Percentiles rank a stretch among this genome's conserved stretches.
Conservation (phyloP, 2,888 invertebrate species). For the Dasysyrphus tricinctus region DNA sequence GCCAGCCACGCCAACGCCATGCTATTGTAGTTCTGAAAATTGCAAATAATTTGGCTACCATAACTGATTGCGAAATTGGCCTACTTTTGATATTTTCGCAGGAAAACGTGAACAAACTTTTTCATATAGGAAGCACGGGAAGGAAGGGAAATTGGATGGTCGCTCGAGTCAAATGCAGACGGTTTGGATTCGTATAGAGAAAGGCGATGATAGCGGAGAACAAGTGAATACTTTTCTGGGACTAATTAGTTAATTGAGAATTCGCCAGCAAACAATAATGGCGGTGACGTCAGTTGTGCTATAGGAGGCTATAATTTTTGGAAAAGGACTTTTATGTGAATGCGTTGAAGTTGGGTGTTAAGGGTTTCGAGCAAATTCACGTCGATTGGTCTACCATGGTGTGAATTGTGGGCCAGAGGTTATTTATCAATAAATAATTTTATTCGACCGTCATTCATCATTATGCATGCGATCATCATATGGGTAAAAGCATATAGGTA, state of each 20-base stretch:
- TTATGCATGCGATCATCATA: no score
- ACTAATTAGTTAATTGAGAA: conserved; percentile 73
- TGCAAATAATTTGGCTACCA: conserved; percentile 58
- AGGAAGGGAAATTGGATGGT: neutral
- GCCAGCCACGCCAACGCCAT: neutral
- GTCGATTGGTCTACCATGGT: neutral
- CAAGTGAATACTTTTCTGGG: conserved; percentile 36
- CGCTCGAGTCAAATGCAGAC: conserved; percentile 8
- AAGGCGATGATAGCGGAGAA: conserved; percentile 1
- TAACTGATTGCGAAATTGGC: conserved; percentile 68
- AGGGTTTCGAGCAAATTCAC: neutral
- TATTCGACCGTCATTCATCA: no score
- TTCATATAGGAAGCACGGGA: neutral
- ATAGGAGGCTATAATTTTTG: neutral
- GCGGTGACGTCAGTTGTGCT: neutral
- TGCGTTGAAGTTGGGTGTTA: neutral
- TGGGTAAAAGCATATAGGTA: no score
- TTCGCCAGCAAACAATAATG: conserved; percentile 32
- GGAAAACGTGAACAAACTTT: conserved; percentile 30
- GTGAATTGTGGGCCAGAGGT: neutral
- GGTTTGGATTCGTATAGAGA: conserved; percentile 25
- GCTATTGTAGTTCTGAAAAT: conserved; percentile 26
- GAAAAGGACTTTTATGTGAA: no score
- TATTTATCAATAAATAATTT: neutral
- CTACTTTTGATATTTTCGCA: conserved; percentile 55